Conservation (phyloP, 2,797 vertebrate species). For the Pseudomugil gertrudae region DNA sequence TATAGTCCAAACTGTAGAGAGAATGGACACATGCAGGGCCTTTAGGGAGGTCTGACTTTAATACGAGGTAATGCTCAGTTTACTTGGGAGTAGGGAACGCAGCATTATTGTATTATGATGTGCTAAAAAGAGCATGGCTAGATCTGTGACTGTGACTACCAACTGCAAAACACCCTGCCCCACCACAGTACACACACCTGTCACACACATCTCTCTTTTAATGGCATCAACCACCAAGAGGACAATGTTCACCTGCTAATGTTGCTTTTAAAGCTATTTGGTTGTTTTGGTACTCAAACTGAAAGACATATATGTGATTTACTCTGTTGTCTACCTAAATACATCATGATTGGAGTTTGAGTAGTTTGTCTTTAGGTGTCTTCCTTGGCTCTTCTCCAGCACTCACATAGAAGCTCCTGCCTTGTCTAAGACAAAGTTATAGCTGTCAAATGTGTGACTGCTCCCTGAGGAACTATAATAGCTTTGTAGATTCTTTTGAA, state of each 20-base stretch:
- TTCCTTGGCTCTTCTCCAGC: slow-evolving; percentile 24
- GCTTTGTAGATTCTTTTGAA: slow-evolving; percentile 52
- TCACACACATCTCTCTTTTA: slow-evolving; percentile 46
- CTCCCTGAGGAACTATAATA: slow-evolving; percentile 34
- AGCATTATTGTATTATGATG: slow-evolving; percentile 71
- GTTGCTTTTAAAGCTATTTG: slow-evolving; percentile 20
- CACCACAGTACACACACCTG: slow-evolving; percentile 45
- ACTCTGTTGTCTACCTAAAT: not conserved
- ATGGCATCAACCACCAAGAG: slow-evolving; percentile 20
- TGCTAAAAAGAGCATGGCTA: slow-evolving; percentile 68
- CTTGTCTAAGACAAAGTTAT: slow-evolving; percentile 22
- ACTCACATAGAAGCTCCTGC: slow-evolving; percentile 11
- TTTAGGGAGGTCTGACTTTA: slow-evolving; percentile 67
- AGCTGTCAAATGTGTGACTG: slow-evolving; percentile 45
- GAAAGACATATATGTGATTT: not conserved
- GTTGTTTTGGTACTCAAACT: slow-evolving; percentile 25
- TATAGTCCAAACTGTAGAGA: slow-evolving; percentile 63
- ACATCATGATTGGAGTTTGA: not conserved
- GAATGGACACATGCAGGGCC: slow-evolving; percentile 63
- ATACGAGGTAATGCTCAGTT: slow-evolving; percentile 77
- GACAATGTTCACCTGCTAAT: slow-evolving; percentile 44
- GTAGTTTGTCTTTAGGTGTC: not conserved
- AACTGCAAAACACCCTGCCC: slow-evolving; percentile 23
- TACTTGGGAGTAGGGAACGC: slow-evolving; percentile 70
- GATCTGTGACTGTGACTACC: slow-evolving; percentile 52